Evolutionary conservation across 2,888 invertebrate genomes (phyloP).

Genomic region (Phyllotreta cruciferae): DNA sequence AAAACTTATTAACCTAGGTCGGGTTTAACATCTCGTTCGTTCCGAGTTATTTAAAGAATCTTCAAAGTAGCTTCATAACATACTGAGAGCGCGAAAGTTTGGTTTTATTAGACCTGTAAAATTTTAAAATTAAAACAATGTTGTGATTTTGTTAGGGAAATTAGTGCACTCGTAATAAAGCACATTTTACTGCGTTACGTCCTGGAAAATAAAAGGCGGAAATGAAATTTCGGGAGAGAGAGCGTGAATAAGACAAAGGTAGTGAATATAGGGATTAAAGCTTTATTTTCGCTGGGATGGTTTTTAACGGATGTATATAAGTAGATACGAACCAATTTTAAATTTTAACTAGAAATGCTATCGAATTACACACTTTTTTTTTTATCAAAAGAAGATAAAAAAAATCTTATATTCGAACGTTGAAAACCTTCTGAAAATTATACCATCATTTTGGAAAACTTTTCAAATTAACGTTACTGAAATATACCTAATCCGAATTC

Average conservation of each 20-base stretch:
- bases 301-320: no score
- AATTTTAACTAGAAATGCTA: no score
- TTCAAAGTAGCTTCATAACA: conserved; percentile 13
- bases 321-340: no score
- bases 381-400: no score
- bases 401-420: no score
- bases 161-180: conserved; percentile 13
- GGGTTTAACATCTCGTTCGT: conserved; percentile 1
- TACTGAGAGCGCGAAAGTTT: conserved; percentile 8
- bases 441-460: no score
- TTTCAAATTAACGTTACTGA: no score
- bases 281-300: conserved; percentile 2
- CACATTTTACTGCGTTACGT: conserved; percentile 15
- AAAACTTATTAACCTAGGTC: conserved; percentile 8
- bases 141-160: conserved; percentile 11
- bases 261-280: background rate
- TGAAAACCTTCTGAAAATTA: no score
- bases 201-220: conserved; percentile 7
- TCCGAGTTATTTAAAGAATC: conserved; percentile 13
- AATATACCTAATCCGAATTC: no score
- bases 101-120: conserved; percentile 10
- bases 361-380: no score
- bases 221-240: conserved; percentile 6
- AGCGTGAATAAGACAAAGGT: conserved; percentile 11
- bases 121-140: conserved; percentile 16